phyloP scores from a whole-genome alignment of 1,140 invertebrate genomes.

The Drosophila trapezifrons region DNA sequence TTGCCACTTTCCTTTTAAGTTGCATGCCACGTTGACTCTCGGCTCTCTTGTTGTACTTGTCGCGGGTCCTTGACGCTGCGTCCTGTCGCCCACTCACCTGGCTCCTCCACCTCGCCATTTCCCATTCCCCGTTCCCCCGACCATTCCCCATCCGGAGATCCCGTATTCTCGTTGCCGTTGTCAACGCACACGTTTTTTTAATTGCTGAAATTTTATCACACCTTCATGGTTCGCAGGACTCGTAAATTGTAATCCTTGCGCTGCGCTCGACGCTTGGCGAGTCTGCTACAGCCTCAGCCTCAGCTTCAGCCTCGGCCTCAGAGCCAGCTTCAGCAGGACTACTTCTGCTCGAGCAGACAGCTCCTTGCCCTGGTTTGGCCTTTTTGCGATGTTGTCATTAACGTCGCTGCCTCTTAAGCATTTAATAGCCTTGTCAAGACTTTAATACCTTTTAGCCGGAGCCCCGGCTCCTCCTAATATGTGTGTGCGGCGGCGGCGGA shows the following conservation, averaged over 20 bases:
- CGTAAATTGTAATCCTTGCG: slow-evolving; percentile 82
- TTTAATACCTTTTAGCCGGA: slow-evolving; percentile 80
- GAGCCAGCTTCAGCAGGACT: slow-evolving; percentile 10
- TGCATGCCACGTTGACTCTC: slow-evolving; percentile 65
- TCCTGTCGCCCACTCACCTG: slow-evolving; percentile 12
- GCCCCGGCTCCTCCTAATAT: slow-evolving; percentile 55
- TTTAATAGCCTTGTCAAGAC: slow-evolving; percentile 83
- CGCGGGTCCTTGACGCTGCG: slow-evolving; percentile 36
- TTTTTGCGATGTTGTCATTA: slow-evolving; percentile 76
- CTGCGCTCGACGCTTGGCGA: slow-evolving; percentile 22
- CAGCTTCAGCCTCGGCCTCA: slow-evolving; percentile 30
- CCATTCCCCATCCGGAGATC: slow-evolving; percentile 17
- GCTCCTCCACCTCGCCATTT: neutral
- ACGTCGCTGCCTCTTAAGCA: slow-evolving; percentile 83
- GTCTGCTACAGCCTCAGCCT: slow-evolving; percentile 21
- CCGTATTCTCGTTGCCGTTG: slow-evolving; percentile 59
- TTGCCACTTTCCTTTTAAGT: slow-evolving; percentile 59
- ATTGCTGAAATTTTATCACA: slow-evolving; percentile 83
- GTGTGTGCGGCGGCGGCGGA: slow-evolving; percentile 7
- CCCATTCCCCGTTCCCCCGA: neutral
- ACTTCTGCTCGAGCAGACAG: slow-evolving; percentile 42
- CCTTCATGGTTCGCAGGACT: slow-evolving; percentile 82
- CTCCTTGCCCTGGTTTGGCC: slow-evolving; percentile 47
- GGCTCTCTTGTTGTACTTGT: slow-evolving; percentile 42
- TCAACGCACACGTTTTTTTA: slow-evolving; percentile 83